Conservation (phyloP, 2,797 vertebrate genomes). For the Dendrocincla tyrannina region DNA sequence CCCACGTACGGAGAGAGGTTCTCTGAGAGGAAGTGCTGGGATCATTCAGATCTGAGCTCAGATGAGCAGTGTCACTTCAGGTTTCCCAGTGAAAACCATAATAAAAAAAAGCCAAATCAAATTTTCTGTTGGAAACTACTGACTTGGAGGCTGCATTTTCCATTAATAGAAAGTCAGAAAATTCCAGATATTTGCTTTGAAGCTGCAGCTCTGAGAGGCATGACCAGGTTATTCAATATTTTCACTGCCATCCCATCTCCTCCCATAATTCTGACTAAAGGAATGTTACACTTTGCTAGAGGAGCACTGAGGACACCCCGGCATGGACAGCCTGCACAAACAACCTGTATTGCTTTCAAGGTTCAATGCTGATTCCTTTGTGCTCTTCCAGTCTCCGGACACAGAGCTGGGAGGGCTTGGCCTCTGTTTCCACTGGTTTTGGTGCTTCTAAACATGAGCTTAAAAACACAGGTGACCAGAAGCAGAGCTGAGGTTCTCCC, state of each 20-base stretch:
- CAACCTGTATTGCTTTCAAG: neutral
- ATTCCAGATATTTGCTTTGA: neutral
- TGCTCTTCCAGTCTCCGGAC: neutral
- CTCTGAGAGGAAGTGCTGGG: neutral
- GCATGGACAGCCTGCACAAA: neutral
- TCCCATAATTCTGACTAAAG: neutral
- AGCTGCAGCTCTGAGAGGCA: neutral
- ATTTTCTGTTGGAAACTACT: neutral
- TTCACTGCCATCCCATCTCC: neutral
- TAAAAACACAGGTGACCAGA: neutral
- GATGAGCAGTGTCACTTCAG: neutral
- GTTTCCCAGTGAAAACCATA: neutral
- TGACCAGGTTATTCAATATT: neutral
- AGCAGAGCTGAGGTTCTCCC: neutral
- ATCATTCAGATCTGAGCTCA: neutral
- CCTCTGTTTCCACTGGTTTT: neutral
- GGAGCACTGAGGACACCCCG: neutral
- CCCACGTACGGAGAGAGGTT: neutral
- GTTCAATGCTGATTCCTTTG: neutral
- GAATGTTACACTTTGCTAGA: neutral
- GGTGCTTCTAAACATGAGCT: neutral
- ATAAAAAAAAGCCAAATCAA: neutral
- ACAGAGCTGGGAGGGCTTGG: neutral
- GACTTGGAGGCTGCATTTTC: neutral
- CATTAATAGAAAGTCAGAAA: neutral